These are phyloP conservation scores for Papilio protenor DNA, from an alignment of 2,888 invertebrate species.

Conservation along the genomic window DNA sequence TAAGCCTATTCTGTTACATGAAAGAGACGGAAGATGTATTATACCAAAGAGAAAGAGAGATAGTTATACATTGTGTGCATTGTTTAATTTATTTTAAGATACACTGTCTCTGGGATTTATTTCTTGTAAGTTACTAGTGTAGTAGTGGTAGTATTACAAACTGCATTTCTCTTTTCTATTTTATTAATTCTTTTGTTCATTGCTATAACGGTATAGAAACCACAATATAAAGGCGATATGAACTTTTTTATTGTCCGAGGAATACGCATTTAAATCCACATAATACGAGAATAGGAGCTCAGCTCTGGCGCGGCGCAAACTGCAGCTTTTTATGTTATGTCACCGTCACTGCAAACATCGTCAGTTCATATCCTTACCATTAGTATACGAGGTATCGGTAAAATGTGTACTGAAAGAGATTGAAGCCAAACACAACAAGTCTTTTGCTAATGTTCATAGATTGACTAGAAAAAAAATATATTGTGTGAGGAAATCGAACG, in stretches of 20 bases:
- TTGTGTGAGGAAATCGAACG: background rate
- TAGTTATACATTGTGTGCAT: background rate
- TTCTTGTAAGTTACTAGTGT: background rate
- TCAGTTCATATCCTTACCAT: background rate
- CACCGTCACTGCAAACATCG: background rate
- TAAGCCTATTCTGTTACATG: background rate
- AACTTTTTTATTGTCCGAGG: slow-evolving; percentile 9
- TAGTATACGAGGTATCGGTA: background rate
- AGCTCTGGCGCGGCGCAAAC: slow-evolving; percentile 15
- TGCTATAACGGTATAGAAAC: background rate
- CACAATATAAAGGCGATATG: slow-evolving; percentile 14
- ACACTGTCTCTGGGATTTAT: background rate
- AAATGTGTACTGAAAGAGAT: background rate
- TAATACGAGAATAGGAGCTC: slow-evolving; percentile 14
- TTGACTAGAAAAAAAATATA: background rate
- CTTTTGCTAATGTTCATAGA: background rate
- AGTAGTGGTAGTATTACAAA: background rate
- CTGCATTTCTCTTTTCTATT: background rate
- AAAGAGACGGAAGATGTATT: background rate
- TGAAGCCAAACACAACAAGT: background rate
- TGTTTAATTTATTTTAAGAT: background rate
- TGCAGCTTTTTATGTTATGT: slow-evolving; percentile 6
- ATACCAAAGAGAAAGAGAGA: background rate
- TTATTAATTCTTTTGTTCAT: background rate
- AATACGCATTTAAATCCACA: slow-evolving; percentile 24